Evolutionary conservation across 2,797 vertebrate species (phyloP), one percentile per base, ranked within the genome.

Genomic region (Eulemur coronatus): DNA sequence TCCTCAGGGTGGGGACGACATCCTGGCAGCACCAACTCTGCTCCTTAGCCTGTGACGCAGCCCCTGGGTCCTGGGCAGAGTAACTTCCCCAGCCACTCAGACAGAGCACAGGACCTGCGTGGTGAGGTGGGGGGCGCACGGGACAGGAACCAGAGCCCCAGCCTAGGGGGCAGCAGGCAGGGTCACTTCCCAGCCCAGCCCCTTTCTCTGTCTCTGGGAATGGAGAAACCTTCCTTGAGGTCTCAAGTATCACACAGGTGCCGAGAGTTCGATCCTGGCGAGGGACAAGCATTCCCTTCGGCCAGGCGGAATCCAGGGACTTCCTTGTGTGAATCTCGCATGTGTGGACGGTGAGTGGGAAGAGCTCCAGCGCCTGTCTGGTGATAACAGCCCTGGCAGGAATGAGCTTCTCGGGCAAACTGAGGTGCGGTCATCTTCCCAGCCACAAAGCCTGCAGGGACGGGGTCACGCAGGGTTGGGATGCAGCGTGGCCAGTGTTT

Each of bases 341-440:
- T 81, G 33, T 79, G 5, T 20, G 30, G 73, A 17, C 63, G 57
- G 13, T 22, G 69, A 93, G 89, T 59, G 12, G 75, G 59, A 72
- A 5, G 69, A 41, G 80, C 73, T 46, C 84, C 33, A 84, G 95
- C 13, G 67, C 90, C 92, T 75, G 75, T 38, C 12, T 82, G 61
- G 80, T 88, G 97, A 96, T 95, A 94, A 92, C 72, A 69, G n/a
- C 76, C 65, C 87, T 84, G 75, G 96, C 93, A 93, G 80, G 95
- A 85, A 79, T 9, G 89, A 94, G 87, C 84, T 90, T 69, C 48
- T 22, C 79, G 65, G 87, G 63, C 91, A 84, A 70, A 63, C 20
- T 14, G 85, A 86, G 91, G 91, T 48, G 88, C 30, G 3, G n/a
- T 20, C 67, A 20, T 46, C 80, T 57, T 87, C 30, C 69, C 28